These are phyloP conservation scores for Rhombomys opimus DNA, from an alignment of 2,113 vertebrate species.

Conservation along the genomic window DNA sequence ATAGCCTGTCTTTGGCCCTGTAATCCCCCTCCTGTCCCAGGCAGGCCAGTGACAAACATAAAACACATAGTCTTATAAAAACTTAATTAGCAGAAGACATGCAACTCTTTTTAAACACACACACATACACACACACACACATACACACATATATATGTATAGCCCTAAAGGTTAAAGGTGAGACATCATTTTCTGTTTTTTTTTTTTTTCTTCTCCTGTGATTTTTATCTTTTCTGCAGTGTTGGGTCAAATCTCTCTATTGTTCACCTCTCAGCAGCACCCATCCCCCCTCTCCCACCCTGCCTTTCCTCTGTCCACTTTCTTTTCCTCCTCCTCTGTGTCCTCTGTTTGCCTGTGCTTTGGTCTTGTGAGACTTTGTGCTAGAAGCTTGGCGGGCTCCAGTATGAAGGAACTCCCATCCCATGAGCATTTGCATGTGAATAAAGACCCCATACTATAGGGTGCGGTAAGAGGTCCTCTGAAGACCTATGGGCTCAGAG, in stretches of 20 bases:
- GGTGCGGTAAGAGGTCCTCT: neutral
- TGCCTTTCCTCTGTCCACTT: neutral
- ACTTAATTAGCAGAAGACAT: neutral
- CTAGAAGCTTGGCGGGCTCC: neutral
- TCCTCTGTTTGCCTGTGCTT: neutral
- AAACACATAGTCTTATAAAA: neutral
- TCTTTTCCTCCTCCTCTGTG: neutral
- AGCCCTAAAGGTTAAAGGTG: neutral
- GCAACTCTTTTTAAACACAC: neutral
- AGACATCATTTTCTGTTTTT: neutral
- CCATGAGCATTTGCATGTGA: neutral
- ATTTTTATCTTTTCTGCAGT: neutral
- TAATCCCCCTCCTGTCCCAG: neutral
- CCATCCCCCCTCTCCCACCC: neutral
- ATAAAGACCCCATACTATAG: neutral
- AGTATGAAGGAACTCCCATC: neutral
- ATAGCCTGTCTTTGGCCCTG: neutral
- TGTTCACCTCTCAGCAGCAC: neutral
- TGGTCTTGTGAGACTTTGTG: neutral
- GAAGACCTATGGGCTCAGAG: neutral
- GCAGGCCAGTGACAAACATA: fast-evolving
- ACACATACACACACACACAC: no score
- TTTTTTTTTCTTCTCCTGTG: neutral
- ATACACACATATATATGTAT: no score
- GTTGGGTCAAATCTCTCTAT: neutral